Percentiles rank a stretch among this genome's conserved stretches.
Evolutionary conservation across 2,888 invertebrate genomes (phyloP).

Genomic region (Trissoscelio sp.): DNA sequence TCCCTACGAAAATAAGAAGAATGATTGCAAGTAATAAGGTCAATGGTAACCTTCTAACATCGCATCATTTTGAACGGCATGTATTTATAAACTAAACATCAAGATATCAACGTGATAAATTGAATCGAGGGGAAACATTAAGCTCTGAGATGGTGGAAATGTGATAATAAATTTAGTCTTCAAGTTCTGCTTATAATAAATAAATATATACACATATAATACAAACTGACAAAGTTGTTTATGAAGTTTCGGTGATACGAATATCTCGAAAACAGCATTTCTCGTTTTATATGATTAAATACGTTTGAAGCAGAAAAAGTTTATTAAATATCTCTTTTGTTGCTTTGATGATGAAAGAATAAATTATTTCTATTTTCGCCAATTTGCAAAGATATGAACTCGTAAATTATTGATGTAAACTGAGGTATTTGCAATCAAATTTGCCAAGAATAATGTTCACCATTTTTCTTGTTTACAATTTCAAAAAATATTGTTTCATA

Average conservation of each 20-base stretch:
- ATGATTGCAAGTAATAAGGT: constrained; percentile 53
- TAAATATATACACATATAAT: too few species aligned
- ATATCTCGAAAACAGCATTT: constrained; percentile 41
- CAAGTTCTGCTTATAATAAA: constrained; percentile 56
- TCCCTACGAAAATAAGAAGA: constrained; percentile 42
- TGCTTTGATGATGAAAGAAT: constrained; percentile 7
- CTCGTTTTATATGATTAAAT: constrained; percentile 44
- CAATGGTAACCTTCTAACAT: constrained; percentile 31
- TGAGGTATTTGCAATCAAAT: not conserved
- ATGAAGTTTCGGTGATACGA: constrained; percentile 45
- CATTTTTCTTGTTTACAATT: too few species aligned
- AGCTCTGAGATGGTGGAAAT: constrained; percentile 39
- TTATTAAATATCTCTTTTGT: constrained; percentile 15
- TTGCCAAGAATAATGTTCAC: too few species aligned
- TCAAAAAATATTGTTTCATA: too few species aligned
- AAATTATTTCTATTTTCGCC: not conserved
- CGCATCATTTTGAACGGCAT: constrained; percentile 29
- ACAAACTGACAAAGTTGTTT: constrained; percentile 53
- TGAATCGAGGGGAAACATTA: constrained; percentile 46
- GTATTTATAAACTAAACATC: constrained; percentile 60
- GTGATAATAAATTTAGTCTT: constrained; percentile 62
- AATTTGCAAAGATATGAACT: not conserved
- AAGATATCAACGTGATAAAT: constrained; percentile 53
- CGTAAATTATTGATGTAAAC: not conserved
- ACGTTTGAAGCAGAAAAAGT: constrained; percentile 10